phyloP scores from a whole-genome alignment of 1,140 invertebrate species.

The Plutomurus gul region DNA sequence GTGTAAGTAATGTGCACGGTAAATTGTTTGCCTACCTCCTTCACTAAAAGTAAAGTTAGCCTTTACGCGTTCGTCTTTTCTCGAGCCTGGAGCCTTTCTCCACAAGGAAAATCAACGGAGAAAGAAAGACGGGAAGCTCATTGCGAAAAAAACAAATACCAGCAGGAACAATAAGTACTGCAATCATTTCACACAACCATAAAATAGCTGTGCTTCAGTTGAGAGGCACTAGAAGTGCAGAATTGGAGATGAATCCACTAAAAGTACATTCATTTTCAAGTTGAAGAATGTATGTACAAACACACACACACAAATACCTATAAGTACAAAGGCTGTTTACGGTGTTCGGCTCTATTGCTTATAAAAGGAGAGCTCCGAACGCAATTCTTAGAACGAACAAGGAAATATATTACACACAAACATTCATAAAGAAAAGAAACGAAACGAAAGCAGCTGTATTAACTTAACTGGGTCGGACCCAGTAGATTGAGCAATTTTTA shows the following conservation, averaged over 20 bases:
- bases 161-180: conserved; percentile 19
- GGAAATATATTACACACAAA: background rate
- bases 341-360: conserved; percentile 5
- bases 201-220: background rate
- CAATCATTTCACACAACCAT: conserved; percentile 17
- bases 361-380: background rate
- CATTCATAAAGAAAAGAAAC: background rate
- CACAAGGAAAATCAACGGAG: background rate
- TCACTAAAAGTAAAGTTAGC: no score
- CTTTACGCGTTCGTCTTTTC: no score
- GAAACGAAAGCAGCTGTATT: conserved; percentile 15
- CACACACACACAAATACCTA: no score
- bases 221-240: background rate
- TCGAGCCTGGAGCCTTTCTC: background rate
- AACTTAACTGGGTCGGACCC: conserved; percentile 17
- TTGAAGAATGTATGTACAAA: no score
- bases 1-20: no score
- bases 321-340: background rate
- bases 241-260: no score
- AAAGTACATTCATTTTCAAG: no score
- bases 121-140: background rate
- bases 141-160: background rate
- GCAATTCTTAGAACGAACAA: background rate
- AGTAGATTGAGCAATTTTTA: conserved; percentile 30
- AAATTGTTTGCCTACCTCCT: no score